Evolutionary conservation across 2,888 invertebrate genomes (phyloP).

Genomic region (Eupithecia insigniata): DNA sequence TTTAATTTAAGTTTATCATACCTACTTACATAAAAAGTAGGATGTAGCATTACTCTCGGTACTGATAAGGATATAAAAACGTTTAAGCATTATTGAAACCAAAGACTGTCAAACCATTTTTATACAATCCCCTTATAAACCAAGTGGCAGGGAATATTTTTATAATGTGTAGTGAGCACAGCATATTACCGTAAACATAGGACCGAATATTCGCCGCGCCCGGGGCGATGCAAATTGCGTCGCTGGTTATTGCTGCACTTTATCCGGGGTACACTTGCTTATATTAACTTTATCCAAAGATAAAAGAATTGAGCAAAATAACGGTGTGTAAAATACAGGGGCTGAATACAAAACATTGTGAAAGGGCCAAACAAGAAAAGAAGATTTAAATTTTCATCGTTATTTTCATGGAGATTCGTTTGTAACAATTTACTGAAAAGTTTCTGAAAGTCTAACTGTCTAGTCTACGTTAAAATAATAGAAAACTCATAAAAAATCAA

Average conservation of each 20-base stretch:
- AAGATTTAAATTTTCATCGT: background rate
- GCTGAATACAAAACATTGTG: background rate
- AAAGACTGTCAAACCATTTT: background rate
- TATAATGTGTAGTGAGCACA: conserved; percentile 17
- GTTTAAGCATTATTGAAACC: background rate
- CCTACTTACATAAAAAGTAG: too few species aligned
- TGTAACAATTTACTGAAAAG: background rate
- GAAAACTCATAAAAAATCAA: background rate
- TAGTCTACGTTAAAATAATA: background rate
- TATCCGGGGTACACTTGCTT: conserved; percentile 78
- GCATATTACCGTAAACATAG: conserved; percentile 73
- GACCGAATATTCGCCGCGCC: conserved; percentile 69
- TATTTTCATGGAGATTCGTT: background rate
- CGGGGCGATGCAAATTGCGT: conserved; percentile 79
- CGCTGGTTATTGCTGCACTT: conserved; percentile 79
- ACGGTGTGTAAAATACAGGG: background rate
- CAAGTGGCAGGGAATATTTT: conserved; percentile 22
- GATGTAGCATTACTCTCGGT: background rate
- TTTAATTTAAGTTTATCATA: background rate
- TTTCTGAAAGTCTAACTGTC: background rate
- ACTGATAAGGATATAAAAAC: too few species aligned
- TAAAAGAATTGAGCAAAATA: background rate
- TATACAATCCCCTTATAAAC: background rate
- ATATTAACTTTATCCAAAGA: conserved; percentile 51
- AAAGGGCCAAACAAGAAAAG: background rate